phyloP scores from a whole-genome alignment of 2,113 vertebrate species.

The Canis aureus region DNA sequence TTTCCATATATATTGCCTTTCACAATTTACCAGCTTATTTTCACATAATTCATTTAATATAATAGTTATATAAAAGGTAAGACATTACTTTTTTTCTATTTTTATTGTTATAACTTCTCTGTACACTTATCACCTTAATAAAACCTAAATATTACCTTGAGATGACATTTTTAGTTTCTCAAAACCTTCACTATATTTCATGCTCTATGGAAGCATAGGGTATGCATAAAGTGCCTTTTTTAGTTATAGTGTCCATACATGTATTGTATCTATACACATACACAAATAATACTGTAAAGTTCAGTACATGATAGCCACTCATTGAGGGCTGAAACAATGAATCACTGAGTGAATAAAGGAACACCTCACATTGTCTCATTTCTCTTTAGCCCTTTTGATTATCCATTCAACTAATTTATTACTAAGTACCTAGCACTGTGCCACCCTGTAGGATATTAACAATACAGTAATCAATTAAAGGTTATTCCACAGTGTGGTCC shows the following conservation, averaged over 20 bases:
- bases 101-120: background rate
- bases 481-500: background rate
- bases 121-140: background rate
- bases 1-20: background rate
- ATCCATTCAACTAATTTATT: slow-evolving; percentile 23
- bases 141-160: background rate
- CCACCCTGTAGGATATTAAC: background rate
- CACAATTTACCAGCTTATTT: background rate
- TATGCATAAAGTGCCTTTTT: background rate
- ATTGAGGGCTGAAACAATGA: background rate
- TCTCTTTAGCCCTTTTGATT: background rate
- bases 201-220: background rate
- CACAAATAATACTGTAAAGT: background rate
- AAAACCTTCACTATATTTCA: background rate
- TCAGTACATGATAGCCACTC: background rate
- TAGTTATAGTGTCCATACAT: background rate
- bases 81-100: background rate
- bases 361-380: background rate
- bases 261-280: background rate
- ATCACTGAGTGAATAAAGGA: background rate
- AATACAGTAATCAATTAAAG: background rate
- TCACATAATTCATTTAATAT: background rate
- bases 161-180: background rate
- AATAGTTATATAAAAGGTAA: background rate
- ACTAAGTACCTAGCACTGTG: background rate